A percentile compares a stretch with the other conserved stretches of the same genome.
phyloP scores from a whole-genome alignment of 1,140 invertebrate genomes.

The Cotesia chilonis region DNA sequence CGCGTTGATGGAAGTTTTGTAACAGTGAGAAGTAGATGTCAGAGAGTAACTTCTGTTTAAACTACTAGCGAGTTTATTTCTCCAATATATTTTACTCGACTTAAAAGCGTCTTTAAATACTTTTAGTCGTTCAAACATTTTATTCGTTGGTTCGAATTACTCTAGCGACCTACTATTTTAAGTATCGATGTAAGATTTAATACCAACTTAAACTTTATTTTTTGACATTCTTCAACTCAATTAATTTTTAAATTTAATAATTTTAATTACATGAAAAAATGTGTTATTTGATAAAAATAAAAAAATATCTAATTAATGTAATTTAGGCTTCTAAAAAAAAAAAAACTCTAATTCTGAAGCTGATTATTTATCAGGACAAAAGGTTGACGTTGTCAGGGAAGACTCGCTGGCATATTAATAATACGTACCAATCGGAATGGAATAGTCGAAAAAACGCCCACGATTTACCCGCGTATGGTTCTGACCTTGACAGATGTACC shows the following conservation, averaged over 20 bases:
- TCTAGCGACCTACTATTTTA: not conserved
- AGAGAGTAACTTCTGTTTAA: not conserved
- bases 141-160: constrained; percentile 49
- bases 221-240: too few species aligned
- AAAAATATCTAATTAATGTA: not conserved
- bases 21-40: too few species aligned
- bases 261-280: too few species aligned
- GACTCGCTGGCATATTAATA: constrained; percentile 9
- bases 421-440: too few species aligned
- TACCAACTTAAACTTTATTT: not conserved
- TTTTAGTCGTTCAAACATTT: constrained; percentile 59
- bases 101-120: constrained; percentile 45
- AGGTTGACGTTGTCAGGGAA: not conserved
- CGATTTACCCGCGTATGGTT: constrained; percentile 9
- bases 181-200: not conserved
- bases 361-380: not conserved
- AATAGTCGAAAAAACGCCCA: constrained; percentile 12
- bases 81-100: not conserved
- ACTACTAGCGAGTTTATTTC: too few species aligned
- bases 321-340: not conserved
- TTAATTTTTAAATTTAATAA: too few species aligned
- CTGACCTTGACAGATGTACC: constrained; percentile 22
- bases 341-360: not conserved
- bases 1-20: too few species aligned
- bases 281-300: too few species aligned